Percentiles rank a stretch among this genome's conserved stretches.
phyloP scores from a whole-genome alignment of 2,888 invertebrate species.

The Nephrotoma appendiculata region DNA sequence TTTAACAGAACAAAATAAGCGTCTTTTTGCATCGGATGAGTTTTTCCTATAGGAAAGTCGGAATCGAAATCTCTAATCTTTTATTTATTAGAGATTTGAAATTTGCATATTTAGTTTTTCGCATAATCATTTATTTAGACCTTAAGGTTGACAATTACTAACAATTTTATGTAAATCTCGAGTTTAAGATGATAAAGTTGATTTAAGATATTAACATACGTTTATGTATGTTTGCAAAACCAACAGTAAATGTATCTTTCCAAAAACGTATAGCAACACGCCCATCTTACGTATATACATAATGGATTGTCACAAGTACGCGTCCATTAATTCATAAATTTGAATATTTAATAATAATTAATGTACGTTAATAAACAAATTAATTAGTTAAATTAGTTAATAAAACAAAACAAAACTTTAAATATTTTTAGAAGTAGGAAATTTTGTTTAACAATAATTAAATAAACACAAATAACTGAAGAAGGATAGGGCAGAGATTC shows the following conservation, averaged over 20 bases:
- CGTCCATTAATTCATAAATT: neutral
- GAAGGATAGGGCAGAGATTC: neutral
- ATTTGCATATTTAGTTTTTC: too few species aligned
- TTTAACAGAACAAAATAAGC: too few species aligned
- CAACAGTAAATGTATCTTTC: neutral
- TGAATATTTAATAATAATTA: neutral
- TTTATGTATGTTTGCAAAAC: neutral
- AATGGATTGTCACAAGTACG: neutral
- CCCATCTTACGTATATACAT: neutral
- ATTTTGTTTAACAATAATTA: neutral
- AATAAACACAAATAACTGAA: neutral
- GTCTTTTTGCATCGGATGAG: too few species aligned
- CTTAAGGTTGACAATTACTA: neutral
- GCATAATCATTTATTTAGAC: too few species aligned
- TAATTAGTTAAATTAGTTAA: neutral
- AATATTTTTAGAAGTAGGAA: neutral
- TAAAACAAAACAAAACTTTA: neutral
- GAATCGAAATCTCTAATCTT: too few species aligned
- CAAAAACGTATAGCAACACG: neutral
- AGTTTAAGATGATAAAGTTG: neutral
- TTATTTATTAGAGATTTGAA: too few species aligned
- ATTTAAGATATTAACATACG: neutral
- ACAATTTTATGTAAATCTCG: neutral
- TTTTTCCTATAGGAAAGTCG: too few species aligned
- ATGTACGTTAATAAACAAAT: neutral